Base-by-base conservation (phyloP, 2,888 invertebrate genomes). In the Lasioglossum marginatum region DNA sequence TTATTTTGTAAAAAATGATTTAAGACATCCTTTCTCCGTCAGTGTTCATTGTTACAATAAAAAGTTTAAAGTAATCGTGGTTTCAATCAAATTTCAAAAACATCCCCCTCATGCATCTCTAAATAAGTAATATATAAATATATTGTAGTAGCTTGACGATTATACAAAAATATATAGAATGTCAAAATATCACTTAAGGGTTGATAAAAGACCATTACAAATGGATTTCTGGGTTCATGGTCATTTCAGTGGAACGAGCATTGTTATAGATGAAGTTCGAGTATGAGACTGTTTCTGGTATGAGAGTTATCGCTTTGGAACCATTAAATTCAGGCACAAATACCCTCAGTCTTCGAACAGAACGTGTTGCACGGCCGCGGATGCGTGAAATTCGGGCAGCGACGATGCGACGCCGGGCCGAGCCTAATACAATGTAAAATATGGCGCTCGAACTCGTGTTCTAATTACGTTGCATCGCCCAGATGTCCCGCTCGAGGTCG, bases 371-470 rank as follows among this genome's bases (percentile, higher is more conserved):
- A 78, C 63, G 68, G 74, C 81, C 27, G 77, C 81, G 60, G 79
- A 34, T 68, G 80, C 76, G 83, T 85, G 87, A 77, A 79, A 82
- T 74, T 85, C 81, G 79, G 82, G 74, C 73, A 70, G 34, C 60
- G 31, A 73, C 79, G 78, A 68, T 75, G 82, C 75, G 79, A 76
- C 76, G 73, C 57, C 71, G 79, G 80, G 80, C 77, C 86, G 12
- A 63, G 76, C 89, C 82, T 87, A 89, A 89, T 89, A 78, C 89
- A 88, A 91, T 82, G 88, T 91, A 89, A 91, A 91, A 91, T 89
- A 91, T 87, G 90, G 83, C 81, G 82, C 78, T 60, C 71, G 71
- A 82, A 82, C 79, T 86, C 80, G 88, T 83, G 86, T 86, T 86
- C 91, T 86, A 91, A 91, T 91, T 91, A 91, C 89, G 75, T 75